A percentile compares a stretch with the other conserved stretches of the same genome.
phyloP scores from a whole-genome alignment of 37 sponge, comb jelly and placozoan genomes.

The Ianthella basta region DNA sequence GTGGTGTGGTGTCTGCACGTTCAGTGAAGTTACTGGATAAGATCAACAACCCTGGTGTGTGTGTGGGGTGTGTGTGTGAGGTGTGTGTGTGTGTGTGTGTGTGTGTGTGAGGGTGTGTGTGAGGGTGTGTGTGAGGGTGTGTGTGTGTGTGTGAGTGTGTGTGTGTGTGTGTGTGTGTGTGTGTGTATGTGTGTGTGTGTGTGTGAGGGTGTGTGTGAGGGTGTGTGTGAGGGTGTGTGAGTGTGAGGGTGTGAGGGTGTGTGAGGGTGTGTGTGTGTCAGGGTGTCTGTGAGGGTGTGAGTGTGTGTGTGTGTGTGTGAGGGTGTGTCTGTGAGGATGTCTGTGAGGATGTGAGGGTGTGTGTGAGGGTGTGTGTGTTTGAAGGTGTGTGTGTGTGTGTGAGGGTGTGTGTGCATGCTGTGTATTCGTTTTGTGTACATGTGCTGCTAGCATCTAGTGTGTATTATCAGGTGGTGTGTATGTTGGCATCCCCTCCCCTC shows the following conservation, averaged over 20 bases:
- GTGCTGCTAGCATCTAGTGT: neutral
- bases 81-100: neutral
- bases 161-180: too few relatives aligned
- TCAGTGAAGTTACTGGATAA: slow-evolving; percentile 91
- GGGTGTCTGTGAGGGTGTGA: neutral
- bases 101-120: too few relatives aligned
- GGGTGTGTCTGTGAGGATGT: too few relatives aligned
- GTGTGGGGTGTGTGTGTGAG: neutral
- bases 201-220: too few relatives aligned
- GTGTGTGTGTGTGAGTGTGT: neutral
- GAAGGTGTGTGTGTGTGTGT: neutral
- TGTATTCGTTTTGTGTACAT: neutral
- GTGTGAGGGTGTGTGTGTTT: too few relatives aligned
- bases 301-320: slow-evolving; percentile 4
- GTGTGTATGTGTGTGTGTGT: neutral
- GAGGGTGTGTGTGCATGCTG: neutral
- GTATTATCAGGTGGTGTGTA: too few relatives aligned
- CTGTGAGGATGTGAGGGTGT: too few relatives aligned
- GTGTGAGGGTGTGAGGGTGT: too few relatives aligned
- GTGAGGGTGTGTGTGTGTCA: too few relatives aligned
- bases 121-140: neutral
- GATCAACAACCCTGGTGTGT: slow-evolving; percentile 73
- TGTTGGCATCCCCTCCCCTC: neutral
- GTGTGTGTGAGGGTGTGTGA: neutral
- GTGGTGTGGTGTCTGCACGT: slow-evolving; percentile 83